A percentile compares a stretch with the other conserved stretches of the same genome.
Conservation (phyloP, 2,113 vertebrate species). For the Labrus mixtus region DNA sequence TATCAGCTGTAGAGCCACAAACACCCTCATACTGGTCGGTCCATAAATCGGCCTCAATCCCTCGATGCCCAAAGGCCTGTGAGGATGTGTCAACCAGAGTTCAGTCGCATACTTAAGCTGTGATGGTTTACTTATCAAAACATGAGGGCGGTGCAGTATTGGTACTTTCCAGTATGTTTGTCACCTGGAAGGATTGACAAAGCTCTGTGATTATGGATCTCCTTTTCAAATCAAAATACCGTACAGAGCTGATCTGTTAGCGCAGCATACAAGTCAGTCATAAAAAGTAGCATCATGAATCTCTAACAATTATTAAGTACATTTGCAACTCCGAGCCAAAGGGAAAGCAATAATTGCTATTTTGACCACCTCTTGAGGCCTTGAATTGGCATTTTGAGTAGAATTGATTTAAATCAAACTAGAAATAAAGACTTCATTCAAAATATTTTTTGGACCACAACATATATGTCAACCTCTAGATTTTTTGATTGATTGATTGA, state of each 20-base stretch:
- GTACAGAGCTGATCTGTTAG: too few species aligned
- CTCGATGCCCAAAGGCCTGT: slow-evolving; percentile 53
- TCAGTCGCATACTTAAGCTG: slow-evolving; percentile 48
- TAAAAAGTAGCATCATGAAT: too few species aligned
- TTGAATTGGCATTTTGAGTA: too few species aligned
- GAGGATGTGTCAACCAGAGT: slow-evolving; percentile 56
- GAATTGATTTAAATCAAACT: too few species aligned
- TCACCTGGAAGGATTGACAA: not conserved
- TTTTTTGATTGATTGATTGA: too few species aligned
- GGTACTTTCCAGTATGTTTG: not conserved
- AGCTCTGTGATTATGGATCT: not conserved
- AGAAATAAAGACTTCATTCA: too few species aligned
- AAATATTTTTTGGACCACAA: too few species aligned
- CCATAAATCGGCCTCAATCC: slow-evolving; percentile 56
- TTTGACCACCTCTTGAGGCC: too few species aligned
- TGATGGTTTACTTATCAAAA: slow-evolving; percentile 42
- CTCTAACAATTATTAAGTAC: too few species aligned
- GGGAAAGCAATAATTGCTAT: too few species aligned
- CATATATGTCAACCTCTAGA: too few species aligned
- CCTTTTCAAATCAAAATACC: not conserved
- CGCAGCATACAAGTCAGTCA: not conserved
- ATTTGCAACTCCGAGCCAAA: too few species aligned
- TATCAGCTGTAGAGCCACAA: slow-evolving; percentile 54
- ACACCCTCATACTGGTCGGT: slow-evolving; percentile 57
- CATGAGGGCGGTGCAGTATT: slow-evolving; percentile 1